Evolutionary conservation across 2,888 invertebrate species (phyloP).

Genomic region (Cantharis lateralis): DNA sequence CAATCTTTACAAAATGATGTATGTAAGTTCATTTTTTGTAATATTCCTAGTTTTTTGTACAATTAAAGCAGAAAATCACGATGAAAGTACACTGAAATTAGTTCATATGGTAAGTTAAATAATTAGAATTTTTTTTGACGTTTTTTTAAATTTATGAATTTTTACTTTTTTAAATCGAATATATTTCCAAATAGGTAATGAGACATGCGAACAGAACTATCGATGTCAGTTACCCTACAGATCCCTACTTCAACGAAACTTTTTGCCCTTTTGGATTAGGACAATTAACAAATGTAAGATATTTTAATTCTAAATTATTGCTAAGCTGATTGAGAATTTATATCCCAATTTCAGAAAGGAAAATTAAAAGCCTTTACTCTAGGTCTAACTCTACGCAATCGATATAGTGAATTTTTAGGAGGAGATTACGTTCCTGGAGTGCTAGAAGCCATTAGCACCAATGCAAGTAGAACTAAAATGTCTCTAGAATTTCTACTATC

Average conservation of each 20-base stretch:
- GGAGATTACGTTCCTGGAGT: slow-evolving; percentile 59
- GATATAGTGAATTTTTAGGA: slow-evolving; percentile 65
- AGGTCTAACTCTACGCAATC: slow-evolving; percentile 65
- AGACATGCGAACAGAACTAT: slow-evolving; percentile 81
- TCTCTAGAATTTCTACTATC: slow-evolving; percentile 69
- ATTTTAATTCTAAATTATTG: not conserved
- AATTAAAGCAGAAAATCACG: not conserved
- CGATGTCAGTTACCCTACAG: slow-evolving; percentile 70
- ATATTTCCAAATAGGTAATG: slow-evolving; percentile 59
- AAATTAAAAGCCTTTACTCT: slow-evolving; percentile 57
- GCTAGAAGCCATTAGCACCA: slow-evolving; percentile 69
- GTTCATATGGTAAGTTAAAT: not conserved
- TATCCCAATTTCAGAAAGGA: slow-evolving; percentile 37
- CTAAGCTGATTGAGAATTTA: not conserved
- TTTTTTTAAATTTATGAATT: too few species aligned
- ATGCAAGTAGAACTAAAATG: slow-evolving; percentile 73
- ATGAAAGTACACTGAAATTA: not conserved
- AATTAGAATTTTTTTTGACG: too few species aligned
- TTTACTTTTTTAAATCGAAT: too few species aligned
- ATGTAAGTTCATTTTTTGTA: not conserved
- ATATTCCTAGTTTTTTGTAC: not conserved
- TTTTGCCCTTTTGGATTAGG: slow-evolving; percentile 77
- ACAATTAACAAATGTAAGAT: slow-evolving; percentile 72
- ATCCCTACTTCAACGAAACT: slow-evolving; percentile 67
- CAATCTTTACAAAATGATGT: not conserved